Conservation (phyloP, 2,888 invertebrate species). For the Acanthosoma haemorrhoidale region DNA sequence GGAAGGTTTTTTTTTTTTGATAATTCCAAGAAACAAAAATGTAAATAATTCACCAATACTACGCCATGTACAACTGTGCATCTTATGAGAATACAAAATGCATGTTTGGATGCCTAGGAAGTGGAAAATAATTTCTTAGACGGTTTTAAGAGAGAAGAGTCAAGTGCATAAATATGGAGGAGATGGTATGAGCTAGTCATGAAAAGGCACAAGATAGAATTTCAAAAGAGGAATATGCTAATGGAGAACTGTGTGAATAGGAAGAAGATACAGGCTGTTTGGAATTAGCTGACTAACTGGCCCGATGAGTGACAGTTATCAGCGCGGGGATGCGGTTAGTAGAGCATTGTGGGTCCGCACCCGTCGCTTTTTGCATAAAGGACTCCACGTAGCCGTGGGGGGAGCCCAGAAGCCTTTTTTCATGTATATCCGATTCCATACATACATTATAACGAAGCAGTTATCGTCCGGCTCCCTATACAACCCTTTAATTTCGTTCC, state of each 20-base stretch:
- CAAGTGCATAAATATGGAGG: too few relatives aligned
- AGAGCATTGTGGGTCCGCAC: conserved; percentile 19
- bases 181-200: too few relatives aligned
- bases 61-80: too few relatives aligned
- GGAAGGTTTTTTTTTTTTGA: too few relatives aligned
- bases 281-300: conserved; percentile 15
- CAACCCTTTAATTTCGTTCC: conserved; percentile 41
- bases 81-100: too few relatives aligned
- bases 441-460: conserved; percentile 40
- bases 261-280: not conserved
- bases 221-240: not conserved
- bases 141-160: too few relatives aligned
- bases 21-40: too few relatives aligned
- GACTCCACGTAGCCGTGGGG: conserved; percentile 15
- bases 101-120: too few relatives aligned
- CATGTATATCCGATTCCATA: conserved; percentile 41
- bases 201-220: not conserved
- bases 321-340: conserved; percentile 28
- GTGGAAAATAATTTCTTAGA: too few relatives aligned
- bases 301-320: conserved; percentile 27
- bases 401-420: too few relatives aligned
- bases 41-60: too few relatives aligned
- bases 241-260: not conserved
- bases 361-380: conserved; percentile 3
- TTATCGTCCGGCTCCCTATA: conserved; percentile 37